Conservation (phyloP, 2,888 invertebrate genomes). For the Aporophyla nigra region DNA sequence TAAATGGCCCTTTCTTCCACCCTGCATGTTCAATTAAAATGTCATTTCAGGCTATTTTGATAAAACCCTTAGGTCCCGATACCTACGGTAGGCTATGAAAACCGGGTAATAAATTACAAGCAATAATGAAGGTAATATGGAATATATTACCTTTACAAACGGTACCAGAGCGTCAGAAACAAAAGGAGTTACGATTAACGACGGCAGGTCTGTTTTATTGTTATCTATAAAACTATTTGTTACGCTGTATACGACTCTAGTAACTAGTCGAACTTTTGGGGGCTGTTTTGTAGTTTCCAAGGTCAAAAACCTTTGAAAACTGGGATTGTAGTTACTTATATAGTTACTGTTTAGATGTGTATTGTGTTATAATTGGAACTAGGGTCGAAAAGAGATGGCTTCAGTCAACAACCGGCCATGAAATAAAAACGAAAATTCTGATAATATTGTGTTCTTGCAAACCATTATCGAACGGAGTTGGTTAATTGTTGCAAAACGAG, state of each 20-base stretch:
- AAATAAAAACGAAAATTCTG: neutral
- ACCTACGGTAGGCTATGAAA: neutral
- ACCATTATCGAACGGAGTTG: too few species aligned
- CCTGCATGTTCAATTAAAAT: neutral
- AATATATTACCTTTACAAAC: neutral
- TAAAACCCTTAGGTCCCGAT: neutral
- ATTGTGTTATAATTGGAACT: neutral
- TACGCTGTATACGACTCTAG: conserved; percentile 22
- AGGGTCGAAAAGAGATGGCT: neutral
- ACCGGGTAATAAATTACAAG: neutral
- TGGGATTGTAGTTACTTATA: neutral
- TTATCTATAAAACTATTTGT: conserved; percentile 49
- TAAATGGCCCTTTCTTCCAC: too few species aligned
- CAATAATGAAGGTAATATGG: too few species aligned
- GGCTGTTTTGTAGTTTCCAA: conserved; percentile 22
- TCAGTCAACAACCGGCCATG: neutral
- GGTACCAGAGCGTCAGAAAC: conserved; percentile 24
- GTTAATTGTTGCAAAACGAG: too few species aligned
- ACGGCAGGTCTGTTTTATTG: conserved; percentile 48
- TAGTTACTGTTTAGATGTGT: neutral
- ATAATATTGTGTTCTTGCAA: neutral
- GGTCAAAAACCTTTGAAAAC: conserved; percentile 31
- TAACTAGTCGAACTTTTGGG: conserved; percentile 30
- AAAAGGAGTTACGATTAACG: conserved; percentile 57
- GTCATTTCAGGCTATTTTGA: neutral